Evolutionary conservation across 92 coral and sea anemone species (phyloP), one percentile per base, ranked within the genome.

Genomic region (Muricea muricata): DNA sequence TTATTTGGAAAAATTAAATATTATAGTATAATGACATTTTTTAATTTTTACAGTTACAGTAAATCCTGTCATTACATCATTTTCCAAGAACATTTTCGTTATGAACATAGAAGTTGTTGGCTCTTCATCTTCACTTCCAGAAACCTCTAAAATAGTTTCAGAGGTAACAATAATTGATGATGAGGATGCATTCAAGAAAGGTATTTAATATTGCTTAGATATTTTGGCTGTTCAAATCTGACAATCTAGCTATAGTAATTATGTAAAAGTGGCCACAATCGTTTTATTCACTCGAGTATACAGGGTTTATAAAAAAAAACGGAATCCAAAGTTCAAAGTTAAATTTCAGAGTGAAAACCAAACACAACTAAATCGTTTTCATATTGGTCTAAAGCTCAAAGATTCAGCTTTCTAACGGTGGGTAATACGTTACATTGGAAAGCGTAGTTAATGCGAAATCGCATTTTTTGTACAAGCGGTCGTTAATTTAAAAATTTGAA

Each of bases 41-140:
- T 50, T 50, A 6, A 50, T 71, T 67, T 82, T 82, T 82, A 65
- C 86, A 82, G 86, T 82, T 47, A 82, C 80, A 61, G 86, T 82
- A 75, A 55, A 84, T 56, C 61, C 87, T 31, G 75, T 84, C 18
- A 54, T 71, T 54, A 26, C 75, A 34, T 68, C 73, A 67, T 72
- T 84, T 74, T 34, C 83, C 30, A 54, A 79, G 33, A 74, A 73
- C 52, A 56, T 80, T 21, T 83, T 73, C 24, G 35, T 67, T 71
- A 84, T 84, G 30, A 70, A 33, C 28, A 80, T 84, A 56, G 73
- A 84, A 56, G 82, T 84, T 50, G 58, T 50, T 13, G 58, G 58
- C 58, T 50, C 58, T 50, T 13, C 58, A 50, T 50, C 58, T 50
- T 50, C 58, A 50, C 58, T 2, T 50, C 58, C 58, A 50, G 58